A percentile compares a stretch with the other conserved stretches of the same genome.
Evolutionary conservation across 2,888 invertebrate species (phyloP).

Genomic region (Ormyrus thymus): DNA sequence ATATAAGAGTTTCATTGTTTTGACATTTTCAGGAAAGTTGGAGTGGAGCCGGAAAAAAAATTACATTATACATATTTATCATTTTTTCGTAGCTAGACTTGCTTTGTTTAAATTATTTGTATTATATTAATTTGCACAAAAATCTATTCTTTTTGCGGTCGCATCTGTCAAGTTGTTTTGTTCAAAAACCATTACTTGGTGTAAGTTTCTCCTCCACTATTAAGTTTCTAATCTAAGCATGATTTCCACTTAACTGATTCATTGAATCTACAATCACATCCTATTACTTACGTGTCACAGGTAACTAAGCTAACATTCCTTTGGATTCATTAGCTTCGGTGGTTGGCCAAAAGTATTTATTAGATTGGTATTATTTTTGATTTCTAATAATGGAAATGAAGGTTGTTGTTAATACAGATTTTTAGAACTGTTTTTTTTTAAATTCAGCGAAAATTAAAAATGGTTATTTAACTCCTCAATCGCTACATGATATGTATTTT

Average conservation of each 20-base stretch:
- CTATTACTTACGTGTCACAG: constrained; percentile 7
- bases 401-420: too few species aligned
- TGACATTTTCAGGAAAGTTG: constrained; percentile 62
- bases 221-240: constrained; percentile 32
- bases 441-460: too few species aligned
- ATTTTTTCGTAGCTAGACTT: constrained; percentile 61
- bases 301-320: background rate
- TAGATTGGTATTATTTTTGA: too few species aligned
- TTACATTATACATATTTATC: constrained; percentile 62
- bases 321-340: background rate
- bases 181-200: constrained; percentile 52
- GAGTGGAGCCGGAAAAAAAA: constrained; percentile 62
- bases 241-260: constrained; percentile 21
- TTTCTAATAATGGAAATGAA: too few species aligned
- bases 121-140: constrained; percentile 24
- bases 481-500: background rate
- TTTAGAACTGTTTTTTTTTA: too few species aligned
- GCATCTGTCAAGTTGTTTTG: constrained; percentile 53
- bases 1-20: background rate
- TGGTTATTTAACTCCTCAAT: too few species aligned
- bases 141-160: constrained; percentile 11
- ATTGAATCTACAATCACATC: constrained; percentile 7
- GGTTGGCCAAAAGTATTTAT: background rate
- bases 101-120: constrained; percentile 32
- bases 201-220: constrained; percentile 24